Evolutionary conservation across 2,888 invertebrate species (phyloP).

Genomic region (Scaptomyza parva): DNA sequence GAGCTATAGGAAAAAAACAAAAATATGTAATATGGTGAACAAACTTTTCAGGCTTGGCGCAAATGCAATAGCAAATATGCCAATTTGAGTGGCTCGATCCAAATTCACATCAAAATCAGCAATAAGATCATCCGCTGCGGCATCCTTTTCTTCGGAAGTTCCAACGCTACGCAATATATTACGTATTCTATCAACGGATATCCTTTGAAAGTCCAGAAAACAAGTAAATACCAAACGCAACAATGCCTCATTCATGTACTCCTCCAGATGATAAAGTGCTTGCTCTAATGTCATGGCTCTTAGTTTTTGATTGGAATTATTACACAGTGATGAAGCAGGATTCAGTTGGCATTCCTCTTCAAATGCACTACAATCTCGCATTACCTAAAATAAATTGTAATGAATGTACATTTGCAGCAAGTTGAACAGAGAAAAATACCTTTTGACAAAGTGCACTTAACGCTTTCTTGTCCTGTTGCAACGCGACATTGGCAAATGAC

Average conservation of each 20-base stretch:
- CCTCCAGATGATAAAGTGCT: slow-evolving; percentile 82
- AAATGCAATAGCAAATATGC: slow-evolving; percentile 82
- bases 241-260: slow-evolving; percentile 82
- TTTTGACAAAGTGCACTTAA: slow-evolving; percentile 83
- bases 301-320: slow-evolving; percentile 74
- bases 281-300: slow-evolving; percentile 81
- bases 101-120: slow-evolving; percentile 84
- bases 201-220: slow-evolving; percentile 79
- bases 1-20: not conserved
- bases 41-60: slow-evolving; percentile 78
- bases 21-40: not conserved
- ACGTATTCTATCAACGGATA: slow-evolving; percentile 81
- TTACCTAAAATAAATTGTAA: slow-evolving; percentile 53
- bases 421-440: slow-evolving; percentile 31
- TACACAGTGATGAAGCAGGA: slow-evolving; percentile 7
- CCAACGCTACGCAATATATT: slow-evolving; percentile 53
- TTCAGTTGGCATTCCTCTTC: slow-evolving; percentile 74
- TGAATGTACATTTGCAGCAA: not conserved
- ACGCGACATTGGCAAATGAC: slow-evolving; percentile 83
- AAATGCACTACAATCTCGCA: slow-evolving; percentile 81
- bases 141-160: slow-evolving; percentile 52
- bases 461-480: slow-evolving; percentile 81
- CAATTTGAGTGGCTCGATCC: slow-evolving; percentile 83
- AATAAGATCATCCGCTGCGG: slow-evolving; percentile 77
- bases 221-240: slow-evolving; percentile 81